Base-by-base conservation (phyloP, 2,797 vertebrate genomes). In the Acrocephalus scirpaceus region DNA sequence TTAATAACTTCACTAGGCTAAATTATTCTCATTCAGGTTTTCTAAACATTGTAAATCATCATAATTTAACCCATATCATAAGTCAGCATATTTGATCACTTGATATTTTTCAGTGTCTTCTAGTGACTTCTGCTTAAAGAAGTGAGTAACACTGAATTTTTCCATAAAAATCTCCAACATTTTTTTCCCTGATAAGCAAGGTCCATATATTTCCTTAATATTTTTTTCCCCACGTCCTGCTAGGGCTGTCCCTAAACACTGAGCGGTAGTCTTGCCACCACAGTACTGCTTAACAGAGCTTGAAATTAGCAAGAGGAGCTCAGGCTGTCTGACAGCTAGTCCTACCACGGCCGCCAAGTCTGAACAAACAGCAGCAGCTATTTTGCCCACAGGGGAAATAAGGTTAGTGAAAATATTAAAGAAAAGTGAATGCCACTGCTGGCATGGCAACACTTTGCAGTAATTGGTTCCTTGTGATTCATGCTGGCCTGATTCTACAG, bases 401-500 rank as follows among this genome's bases (percentile, higher is more conserved):
- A 97, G 81, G 79, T 96, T 96, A 95, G 95, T 89, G 88, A 96
- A 98, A 98, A 98, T 97, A 97, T 92, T 96, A 97, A 96, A 97
- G 95, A 95, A 96, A 96, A 60, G 79, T 90, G 96, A 97, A 96
- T 96, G 93, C 70, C 77, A 91, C 81, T 92, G 92, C 93, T 82
- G 86, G 93, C 91, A 90, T 88, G 89, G 93, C 65, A 96, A 93
- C 83, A 94, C 76, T 97, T 95, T 84, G 72, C 74, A 74, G 86
- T 96, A 97, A 97, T 96, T 97, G 95, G 92, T 78, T 97, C 64
- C 92, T 96, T 94, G 86, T 90, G 76, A 96, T 96, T 97, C 95
- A 86, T 77, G 61, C 91, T 95, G 92, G 82, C 36, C 90, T 95
- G 83, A 88, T 86, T 95, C 90, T 91, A 38, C 38, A 38, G 73